Percentiles rank a stretch among this genome's conserved stretches.
Evolutionary conservation across 2,113 vertebrate species (phyloP).

Genomic region (Lanius collurio): DNA sequence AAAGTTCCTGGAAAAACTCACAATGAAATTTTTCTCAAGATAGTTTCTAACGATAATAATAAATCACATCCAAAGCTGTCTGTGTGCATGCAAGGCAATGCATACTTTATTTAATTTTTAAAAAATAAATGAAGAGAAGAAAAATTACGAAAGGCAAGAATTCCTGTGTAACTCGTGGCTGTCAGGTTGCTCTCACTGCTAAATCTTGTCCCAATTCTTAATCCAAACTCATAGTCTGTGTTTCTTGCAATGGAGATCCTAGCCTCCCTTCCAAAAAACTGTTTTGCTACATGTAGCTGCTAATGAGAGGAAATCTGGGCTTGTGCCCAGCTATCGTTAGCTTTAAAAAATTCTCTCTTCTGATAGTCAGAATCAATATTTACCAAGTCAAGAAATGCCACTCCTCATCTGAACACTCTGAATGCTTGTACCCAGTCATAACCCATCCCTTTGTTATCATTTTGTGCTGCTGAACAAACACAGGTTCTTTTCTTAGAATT

Average conservation of each 20-base stretch:
- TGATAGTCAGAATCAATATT: slow-evolving; percentile 46
- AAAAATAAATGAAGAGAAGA: background rate
- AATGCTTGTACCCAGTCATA: background rate
- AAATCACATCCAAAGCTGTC: background rate
- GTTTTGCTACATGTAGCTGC: background rate
- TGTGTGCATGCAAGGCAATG: background rate
- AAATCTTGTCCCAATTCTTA: background rate
- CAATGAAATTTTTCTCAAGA: background rate
- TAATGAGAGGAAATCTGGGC: background rate
- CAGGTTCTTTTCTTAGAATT: background rate
- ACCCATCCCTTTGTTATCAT: slow-evolving; percentile 24
- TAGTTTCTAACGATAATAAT: background rate
- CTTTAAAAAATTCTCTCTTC: slow-evolving; percentile 29
- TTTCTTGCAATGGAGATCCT: background rate
- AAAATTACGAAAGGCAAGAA: background rate
- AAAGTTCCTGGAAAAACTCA: background rate
- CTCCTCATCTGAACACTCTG: background rate
- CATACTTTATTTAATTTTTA: background rate
- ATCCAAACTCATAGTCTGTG: background rate
- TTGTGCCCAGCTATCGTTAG: background rate
- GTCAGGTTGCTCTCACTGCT: background rate
- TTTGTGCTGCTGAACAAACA: background rate
- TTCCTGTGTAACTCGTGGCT: background rate
- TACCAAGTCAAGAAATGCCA: slow-evolving; percentile 32
- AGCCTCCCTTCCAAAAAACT: background rate